Evolutionary conservation across 2,797 vertebrate genomes (phyloP), one percentile per base, ranked within the genome.

Genomic region (Hemibagrus guttatus): DNA sequence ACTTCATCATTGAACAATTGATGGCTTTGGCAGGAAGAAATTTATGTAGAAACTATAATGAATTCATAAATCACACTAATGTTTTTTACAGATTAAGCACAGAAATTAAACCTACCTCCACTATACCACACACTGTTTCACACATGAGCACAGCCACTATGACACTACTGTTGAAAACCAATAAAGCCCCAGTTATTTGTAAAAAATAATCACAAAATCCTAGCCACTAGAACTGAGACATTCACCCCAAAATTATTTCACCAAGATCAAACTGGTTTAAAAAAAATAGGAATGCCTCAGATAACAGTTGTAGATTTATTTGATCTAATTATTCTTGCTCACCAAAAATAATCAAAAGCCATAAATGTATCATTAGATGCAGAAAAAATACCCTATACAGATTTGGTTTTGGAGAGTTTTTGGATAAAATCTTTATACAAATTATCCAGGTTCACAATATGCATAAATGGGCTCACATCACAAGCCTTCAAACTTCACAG

Each of bases 221-320:
- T 74, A 75, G 12, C 56, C 6, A 21, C 8, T 9, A 59, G 64
- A 74, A 84, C 75, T 8, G 64, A 74, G 61, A 74, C 64, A 52
- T 66, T 84, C 26, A 78, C 8, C 5, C 49, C 83, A 17, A 46
- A 1, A 23, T n/a, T 84, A 54, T 82, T 84, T 1, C 81, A 89
- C 16, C 61, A 39, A 46, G 85, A 89, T 8, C 85, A 86, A 54
- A 89, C 75, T 2, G 46, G 81, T 23, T 85, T 88, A 19, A 68
- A 3, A 84, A 84, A 84, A 58, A 39, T 17, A 80, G 71, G 52
- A 54, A 81, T 5, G 7, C 26, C 12, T 61, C 42, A 13, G 61
- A 71, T 31, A 83, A 56, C 11, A 31, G 39, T 2, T 0, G 2
- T 3, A 83, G 56, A 83, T n/a, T 59, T 83, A 46, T 74, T 66